phyloP scores from a whole-genome alignment of 2,113 vertebrate genomes.

The Mesoclemmys tuberculata region DNA sequence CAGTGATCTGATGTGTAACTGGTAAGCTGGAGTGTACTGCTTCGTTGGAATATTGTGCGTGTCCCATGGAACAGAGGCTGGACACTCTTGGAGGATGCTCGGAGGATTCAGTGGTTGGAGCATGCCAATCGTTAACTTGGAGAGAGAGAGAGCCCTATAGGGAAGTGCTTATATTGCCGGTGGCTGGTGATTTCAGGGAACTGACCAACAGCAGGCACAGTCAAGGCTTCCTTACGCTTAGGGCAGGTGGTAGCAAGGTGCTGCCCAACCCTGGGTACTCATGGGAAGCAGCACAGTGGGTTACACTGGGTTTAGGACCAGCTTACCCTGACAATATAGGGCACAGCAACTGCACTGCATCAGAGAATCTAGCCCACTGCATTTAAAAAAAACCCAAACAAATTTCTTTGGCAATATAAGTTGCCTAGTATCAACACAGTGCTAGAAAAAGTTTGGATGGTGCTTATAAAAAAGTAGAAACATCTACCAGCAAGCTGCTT shows the following conservation, averaged over 20 bases:
- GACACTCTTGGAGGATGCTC: too few species aligned
- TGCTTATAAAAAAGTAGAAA: background rate
- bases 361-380: background rate
- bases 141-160: background rate
- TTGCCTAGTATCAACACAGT: background rate
- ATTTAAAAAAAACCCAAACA: background rate
- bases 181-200: background rate
- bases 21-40: too few species aligned
- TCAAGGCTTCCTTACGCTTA: background rate
- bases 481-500: background rate
- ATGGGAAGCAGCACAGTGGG: background rate
- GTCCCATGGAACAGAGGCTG: too few species aligned
- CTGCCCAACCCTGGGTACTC: background rate
- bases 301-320: background rate
- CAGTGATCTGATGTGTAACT: too few species aligned
- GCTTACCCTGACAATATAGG: background rate
- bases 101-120: too few species aligned
- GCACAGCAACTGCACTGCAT: background rate
- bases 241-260: background rate
- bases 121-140: too few species aligned
- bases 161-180: background rate
- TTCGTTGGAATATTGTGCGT: too few species aligned
- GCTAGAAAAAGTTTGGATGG: background rate
- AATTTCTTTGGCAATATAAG: background rate
- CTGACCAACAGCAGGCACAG: background rate